These are phyloP conservation scores for Phoxinus phoxinus DNA, from an alignment of 2,113 vertebrate species.

Conservation along the genomic window DNA sequence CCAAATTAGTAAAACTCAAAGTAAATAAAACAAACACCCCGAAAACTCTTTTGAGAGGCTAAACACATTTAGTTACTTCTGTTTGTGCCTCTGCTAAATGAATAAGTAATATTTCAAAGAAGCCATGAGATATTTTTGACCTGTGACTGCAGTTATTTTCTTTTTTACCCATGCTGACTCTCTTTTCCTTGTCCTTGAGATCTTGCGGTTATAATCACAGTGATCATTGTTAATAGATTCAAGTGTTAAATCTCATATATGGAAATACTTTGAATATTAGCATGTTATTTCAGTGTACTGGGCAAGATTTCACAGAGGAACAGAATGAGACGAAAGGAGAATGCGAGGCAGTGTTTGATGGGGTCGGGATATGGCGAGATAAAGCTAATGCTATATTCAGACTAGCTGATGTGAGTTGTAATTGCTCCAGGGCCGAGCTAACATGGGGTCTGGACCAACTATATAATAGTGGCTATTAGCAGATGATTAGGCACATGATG, in stretches of 20 bases:
- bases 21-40: background rate
- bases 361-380: background rate
- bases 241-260: conserved; percentile 35
- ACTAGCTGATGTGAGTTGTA: conserved; percentile 20
- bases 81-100: background rate
- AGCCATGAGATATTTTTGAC: background rate
- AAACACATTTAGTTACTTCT: background rate
- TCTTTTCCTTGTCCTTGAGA: background rate
- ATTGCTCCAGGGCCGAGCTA: conserved; percentile 18
- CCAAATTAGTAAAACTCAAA: background rate
- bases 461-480: conserved; percentile 33
- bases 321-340: conserved; percentile 31
- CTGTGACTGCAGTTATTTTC: conserved; percentile 1
- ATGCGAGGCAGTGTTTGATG: background rate
- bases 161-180: background rate
- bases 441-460: conserved; percentile 2
- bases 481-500: conserved; percentile 14
- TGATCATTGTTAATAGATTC: conserved; percentile 3
- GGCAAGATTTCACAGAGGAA: background rate
- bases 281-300: background rate
- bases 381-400: background rate
- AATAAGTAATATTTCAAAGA: conserved; percentile 38
- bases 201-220: background rate
- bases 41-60: background rate
- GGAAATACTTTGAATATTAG: conserved; percentile 24